phyloP scores from a whole-genome alignment of 2,113 vertebrate genomes.

The Xenopus borealis region DNA sequence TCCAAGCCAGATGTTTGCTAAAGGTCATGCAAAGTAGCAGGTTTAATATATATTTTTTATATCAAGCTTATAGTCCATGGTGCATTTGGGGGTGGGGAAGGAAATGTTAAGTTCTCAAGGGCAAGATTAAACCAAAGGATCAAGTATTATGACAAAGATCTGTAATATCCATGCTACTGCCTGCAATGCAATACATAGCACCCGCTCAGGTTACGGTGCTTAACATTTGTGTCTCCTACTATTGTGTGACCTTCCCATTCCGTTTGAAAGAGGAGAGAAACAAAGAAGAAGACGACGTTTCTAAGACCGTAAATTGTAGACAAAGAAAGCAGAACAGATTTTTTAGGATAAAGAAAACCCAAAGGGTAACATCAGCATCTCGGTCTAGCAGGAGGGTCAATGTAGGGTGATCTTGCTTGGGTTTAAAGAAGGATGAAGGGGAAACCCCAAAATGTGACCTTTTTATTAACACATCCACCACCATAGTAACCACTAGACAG shows the following conservation, averaged over 20 bases:
- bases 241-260: too few relatives aligned
- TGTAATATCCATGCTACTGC: not conserved
- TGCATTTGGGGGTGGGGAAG: too few relatives aligned
- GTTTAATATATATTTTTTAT: not conserved
- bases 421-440: too few relatives aligned
- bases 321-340: not conserved
- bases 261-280: not conserved
- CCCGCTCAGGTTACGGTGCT: too few relatives aligned
- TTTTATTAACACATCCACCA: too few relatives aligned
- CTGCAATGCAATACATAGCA: not conserved
- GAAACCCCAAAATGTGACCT: too few relatives aligned
- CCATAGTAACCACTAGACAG: too few relatives aligned
- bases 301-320: not conserved
- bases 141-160: not conserved
- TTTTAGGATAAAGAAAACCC: not conserved
- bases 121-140: not conserved
- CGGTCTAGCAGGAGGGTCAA: too few relatives aligned
- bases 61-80: too few relatives aligned
- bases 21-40: not conserved
- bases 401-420: too few relatives aligned
- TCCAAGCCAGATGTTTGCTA: slow-evolving; percentile 1
- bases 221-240: too few relatives aligned
- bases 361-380: too few relatives aligned
- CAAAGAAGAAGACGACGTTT: not conserved
- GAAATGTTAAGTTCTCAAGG: not conserved